Base-by-base conservation (phyloP, 2,888 invertebrate genomes). In the Dynastes tityus region DNA sequence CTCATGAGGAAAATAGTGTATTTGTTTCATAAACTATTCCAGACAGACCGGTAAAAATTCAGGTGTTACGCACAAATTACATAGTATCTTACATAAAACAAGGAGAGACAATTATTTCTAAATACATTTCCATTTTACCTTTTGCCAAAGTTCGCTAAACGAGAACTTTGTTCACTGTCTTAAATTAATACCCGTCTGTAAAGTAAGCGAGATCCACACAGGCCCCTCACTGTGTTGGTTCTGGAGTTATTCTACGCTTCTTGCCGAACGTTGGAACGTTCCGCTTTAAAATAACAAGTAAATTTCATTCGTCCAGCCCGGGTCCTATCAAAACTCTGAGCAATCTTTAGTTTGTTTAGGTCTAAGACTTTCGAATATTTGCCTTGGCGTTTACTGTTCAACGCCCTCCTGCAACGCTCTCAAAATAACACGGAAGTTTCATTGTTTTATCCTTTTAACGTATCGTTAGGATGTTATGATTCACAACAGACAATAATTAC, bases 261-360 rank as follows among this genome's bases (percentile, higher is more conserved):
- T 4, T n/a, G n/a, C 53, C n/a, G 11, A 51, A 32, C 22, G 37
- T 16, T 9, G 58, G 22, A 58, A 22, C 8, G 61, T 29, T 61
- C 29, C 61, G 8, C 61, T 61, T 61, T 61, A 61, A 61, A 61
- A 61, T 29, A 61, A 61, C 61, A 61, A 61, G 61, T 22, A 8
- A 61, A 9, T 61, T 61, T 29, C 29, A 29, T 61, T 61, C 61
- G 61, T n/a, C 61, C 29, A 22, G 8, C 1, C 32, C n/a, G 16
- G 6, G 45, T 61, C 61, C 73, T 73, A 73, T 73, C 73, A 73
- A 61, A 73, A 73, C 73, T 73, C 58, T 4, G 27, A 37, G 61
- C 61, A 73, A 73, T 73, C 73, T 73, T 73, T 22, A 45, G 73
- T 73, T 73, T 73, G 73, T 61, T 73, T 73, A 73, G 73, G 73